phyloP scores from a whole-genome alignment of 1,140 invertebrate genomes.

The Rhagoletis pomonella region DNA sequence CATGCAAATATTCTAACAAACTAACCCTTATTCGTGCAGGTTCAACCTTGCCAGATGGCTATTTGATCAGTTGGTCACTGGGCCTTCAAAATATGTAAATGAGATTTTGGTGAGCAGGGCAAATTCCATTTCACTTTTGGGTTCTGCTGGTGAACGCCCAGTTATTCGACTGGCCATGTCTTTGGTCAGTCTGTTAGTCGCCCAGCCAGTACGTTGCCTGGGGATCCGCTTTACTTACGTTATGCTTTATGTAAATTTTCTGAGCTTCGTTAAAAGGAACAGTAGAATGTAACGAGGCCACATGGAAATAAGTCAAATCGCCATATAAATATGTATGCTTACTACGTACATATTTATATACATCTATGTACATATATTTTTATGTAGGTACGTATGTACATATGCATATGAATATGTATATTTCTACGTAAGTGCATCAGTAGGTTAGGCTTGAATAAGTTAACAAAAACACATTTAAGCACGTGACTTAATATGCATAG shows the following conservation, averaged over 20 bases:
- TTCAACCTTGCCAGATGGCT: slow-evolving; percentile 9
- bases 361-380: not conserved
- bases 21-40: slow-evolving; percentile 8
- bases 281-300: not conserved
- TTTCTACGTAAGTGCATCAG: not conserved
- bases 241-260: slow-evolving; percentile 13
- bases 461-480: not conserved
- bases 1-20: not conserved
- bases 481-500: not conserved
- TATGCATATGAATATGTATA: not conserved
- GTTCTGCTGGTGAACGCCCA: slow-evolving; percentile 7
- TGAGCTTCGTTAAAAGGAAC: not conserved
- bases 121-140: slow-evolving; percentile 15
- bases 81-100: slow-evolving; percentile 51
- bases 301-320: not conserved
- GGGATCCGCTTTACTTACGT: not conserved
- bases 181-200: not conserved
- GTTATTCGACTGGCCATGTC: not conserved
- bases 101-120: slow-evolving; percentile 18
- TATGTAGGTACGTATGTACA: not conserved
- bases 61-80: slow-evolving; percentile 39
- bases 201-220: not conserved
- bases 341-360: not conserved
- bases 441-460: not conserved
- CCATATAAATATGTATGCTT: not conserved